Conservation (phyloP, 2,797 vertebrate species). For the Peromyscus aztecus region DNA sequence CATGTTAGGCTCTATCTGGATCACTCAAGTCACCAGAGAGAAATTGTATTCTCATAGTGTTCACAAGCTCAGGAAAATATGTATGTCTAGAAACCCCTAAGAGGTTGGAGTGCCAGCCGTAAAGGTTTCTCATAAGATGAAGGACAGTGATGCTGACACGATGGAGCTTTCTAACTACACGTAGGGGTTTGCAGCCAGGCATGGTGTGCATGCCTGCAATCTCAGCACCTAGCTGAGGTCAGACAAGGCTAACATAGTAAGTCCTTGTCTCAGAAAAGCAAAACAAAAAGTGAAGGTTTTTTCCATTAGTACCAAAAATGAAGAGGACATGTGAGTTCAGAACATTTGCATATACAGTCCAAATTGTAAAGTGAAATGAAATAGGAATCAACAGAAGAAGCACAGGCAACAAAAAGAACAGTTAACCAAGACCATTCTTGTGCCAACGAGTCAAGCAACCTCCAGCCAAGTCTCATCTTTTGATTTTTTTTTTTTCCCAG, state of each 20-base stretch:
- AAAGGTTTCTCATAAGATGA: slow-evolving; percentile 44
- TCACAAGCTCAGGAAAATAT: slow-evolving; percentile 37
- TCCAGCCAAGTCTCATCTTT: slow-evolving; percentile 23
- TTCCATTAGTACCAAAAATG: background rate
- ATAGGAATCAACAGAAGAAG: background rate
- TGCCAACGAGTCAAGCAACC: background rate
- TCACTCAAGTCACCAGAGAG: slow-evolving; percentile 14
- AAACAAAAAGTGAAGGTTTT: background rate
- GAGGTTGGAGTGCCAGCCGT: background rate
- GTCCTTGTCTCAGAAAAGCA: background rate
- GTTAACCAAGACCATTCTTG: background rate
- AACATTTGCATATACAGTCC: background rate
- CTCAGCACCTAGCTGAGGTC: background rate
- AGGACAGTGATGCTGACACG: background rate
- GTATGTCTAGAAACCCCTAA: slow-evolving; percentile 17
- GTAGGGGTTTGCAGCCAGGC: background rate
- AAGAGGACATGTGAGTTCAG: background rate
- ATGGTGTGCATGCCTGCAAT: background rate
- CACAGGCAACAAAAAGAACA: background rate
- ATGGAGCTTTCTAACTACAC: slow-evolving; percentile 18
- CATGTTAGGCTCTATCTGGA: background rate
- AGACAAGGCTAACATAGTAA: background rate
- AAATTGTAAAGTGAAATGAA: background rate
- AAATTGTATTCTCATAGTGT: background rate
- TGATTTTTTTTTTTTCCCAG: slow-evolving; percentile 39